Evolutionary conservation across 1,140 invertebrate species (phyloP), one percentile per base, ranked within the genome.

Genomic region (Papilio aristodemus): DNA sequence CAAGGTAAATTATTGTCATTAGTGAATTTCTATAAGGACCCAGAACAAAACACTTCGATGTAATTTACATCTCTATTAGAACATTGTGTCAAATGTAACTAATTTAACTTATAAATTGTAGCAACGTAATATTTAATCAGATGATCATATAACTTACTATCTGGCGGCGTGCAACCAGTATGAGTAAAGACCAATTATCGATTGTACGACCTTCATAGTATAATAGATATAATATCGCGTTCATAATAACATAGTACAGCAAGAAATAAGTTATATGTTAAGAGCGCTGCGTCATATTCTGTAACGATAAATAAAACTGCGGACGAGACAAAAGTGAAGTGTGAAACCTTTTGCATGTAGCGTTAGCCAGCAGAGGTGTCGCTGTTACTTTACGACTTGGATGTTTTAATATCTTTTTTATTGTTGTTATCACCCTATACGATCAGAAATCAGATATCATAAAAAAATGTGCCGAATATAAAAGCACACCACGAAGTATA

Each of bases 221-320:
- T 17, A 32, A 32, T n/a, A 59, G 57, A 59, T 59, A n/a, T n/a
- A 59, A 59, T 59, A 11, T 37, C 9, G 13, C 9, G 4, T 60
- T n/a, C 9, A 37, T 60, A 37, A 60, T 60, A 60, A 36, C 58
- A 60, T 37, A 39, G 46, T 22, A 10, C 17, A 22, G 36, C 0
- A 36, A 6, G 9, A 60, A 38, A 17, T 38, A 22, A 10, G 0
- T 14, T 38, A 8, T 36, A 60, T 38, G 54, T 39, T 13, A 58
- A 9, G 36, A 38, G 14, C 17, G n/a, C 36, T 59, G 57, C 39
- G 71, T 64, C 46, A 70, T 66, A 77, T 74, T 64, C 72, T 72
- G 57, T 70, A 74, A 69, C 63, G 67, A 69, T 66, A 72, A 67
- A 68, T 64, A 69, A 74, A 74, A 72, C 9, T 67, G 22, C 43